Percentiles rank a stretch among this genome's conserved stretches.
Evolutionary conservation across 2,113 vertebrate species (phyloP).

Genomic region (Rhadina sibilatrix): DNA sequence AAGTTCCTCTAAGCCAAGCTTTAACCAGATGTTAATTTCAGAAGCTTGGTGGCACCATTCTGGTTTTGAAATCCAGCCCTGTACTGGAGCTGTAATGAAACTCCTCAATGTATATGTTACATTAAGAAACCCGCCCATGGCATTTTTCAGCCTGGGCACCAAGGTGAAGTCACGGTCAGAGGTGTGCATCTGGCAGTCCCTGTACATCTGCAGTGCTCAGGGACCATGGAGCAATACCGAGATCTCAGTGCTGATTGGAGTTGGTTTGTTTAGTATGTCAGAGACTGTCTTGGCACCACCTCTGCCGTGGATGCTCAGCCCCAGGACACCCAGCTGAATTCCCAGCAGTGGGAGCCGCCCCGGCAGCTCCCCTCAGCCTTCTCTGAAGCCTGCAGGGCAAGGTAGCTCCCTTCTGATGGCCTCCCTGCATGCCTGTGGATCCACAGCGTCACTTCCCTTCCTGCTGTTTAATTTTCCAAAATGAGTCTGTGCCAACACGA

Average conservation of each 20-base stretch:
- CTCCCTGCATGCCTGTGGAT: neutral
- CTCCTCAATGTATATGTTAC: neutral
- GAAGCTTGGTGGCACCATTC: neutral
- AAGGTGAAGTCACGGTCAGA: neutral
- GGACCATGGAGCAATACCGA: neutral
- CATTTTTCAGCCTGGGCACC: neutral
- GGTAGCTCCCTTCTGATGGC: neutral
- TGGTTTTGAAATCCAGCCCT: neutral
- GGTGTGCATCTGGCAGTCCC: rapidly evolving
- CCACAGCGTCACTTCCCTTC: rapidly evolving
- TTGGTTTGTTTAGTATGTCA: neutral
- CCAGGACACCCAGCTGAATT: neutral
- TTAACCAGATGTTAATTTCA: constrained; percentile 9
- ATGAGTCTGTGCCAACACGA: neutral
- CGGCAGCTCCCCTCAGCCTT: neutral
- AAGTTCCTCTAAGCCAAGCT: neutral
- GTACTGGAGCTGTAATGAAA: neutral
- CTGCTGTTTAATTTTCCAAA: neutral
- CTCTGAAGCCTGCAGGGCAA: neutral
- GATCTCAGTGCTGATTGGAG: neutral
- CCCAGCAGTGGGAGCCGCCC: neutral
- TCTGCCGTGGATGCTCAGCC: neutral
- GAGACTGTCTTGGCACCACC: neutral
- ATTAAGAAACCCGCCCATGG: neutral
- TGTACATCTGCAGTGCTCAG: neutral